A percentile compares a stretch with the other conserved stretches of the same genome.
These are phyloP conservation scores for Apodemia mormo DNA, from an alignment of 2,888 invertebrate species.

Conservation along the genomic window DNA sequence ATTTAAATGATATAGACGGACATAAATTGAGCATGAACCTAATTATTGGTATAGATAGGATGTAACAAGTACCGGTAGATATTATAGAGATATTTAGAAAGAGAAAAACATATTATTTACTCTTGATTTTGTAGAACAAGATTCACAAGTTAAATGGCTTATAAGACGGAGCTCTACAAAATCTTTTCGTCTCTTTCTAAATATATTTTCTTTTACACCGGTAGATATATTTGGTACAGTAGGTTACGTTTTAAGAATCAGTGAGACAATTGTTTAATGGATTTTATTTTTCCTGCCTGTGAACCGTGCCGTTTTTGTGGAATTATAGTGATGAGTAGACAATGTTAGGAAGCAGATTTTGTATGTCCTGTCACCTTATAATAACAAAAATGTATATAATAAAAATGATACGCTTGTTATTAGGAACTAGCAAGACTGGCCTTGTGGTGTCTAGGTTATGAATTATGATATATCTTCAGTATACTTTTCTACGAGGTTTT, in stretches of 20 bases:
- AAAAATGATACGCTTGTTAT: constrained; percentile 15
- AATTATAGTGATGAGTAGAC: not conserved
- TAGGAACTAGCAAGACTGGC: constrained; percentile 19
- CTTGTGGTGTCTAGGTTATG: constrained; percentile 16
- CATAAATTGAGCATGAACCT: constrained; percentile 52
- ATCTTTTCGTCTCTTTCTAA: not conserved
- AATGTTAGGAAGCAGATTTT: constrained; percentile 1
- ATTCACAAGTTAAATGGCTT: not conserved
- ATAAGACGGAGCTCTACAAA: constrained; percentile 1
- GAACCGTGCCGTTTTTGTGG: constrained; percentile 6
- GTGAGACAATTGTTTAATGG: constrained; percentile 27
- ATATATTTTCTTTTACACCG: not conserved
- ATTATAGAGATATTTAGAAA: not conserved
- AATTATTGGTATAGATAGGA: too few species aligned
- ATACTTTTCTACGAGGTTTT: constrained; percentile 7
- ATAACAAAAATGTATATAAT: constrained; percentile 18
- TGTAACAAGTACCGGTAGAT: not conserved
- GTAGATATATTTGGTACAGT: not conserved
- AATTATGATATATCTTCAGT: constrained; percentile 8
- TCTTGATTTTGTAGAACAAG: not conserved
- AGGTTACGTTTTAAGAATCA: constrained; percentile 22
- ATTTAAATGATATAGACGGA: constrained; percentile 42
- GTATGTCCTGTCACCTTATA: constrained; percentile 1
- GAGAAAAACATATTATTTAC: not conserved
- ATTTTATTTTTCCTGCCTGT: constrained; percentile 10